Evolutionary conservation across 2,888 invertebrate species (phyloP), one percentile per base, ranked within the genome.

Genomic region (Chesias legatella): DNA sequence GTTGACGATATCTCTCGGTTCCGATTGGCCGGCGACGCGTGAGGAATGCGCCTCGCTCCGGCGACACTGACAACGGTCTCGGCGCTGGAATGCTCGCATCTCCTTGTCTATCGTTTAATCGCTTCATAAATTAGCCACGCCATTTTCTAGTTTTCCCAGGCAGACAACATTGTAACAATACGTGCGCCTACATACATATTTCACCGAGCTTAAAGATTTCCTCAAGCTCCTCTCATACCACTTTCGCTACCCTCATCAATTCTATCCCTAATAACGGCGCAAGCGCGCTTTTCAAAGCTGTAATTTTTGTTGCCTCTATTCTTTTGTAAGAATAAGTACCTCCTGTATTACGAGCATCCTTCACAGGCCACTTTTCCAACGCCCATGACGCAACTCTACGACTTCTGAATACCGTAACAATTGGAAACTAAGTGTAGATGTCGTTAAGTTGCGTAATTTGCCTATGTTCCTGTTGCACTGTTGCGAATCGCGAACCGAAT

Each of bases 21-120:
- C 82, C 84, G 74, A 80, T 70, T 80, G 80, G 77, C 57, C 67
- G 75, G 69, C 67, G 73, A 68, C 82, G 82, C 78, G 78, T 73
- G 73, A 62, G 78, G 81, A 74, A 84, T 84, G 79, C 67, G 68
- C 68, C 67, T 63, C 79, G 79, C 76, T 76, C 65, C 63, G 75
- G 57, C 74, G 79, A 79, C 78, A 74, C 67, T 75, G 79, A 82
- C 82, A 81, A 48, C 47, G 53, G 40, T 54, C 49, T 49, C 23
- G 37, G 45, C 57, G 51, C 52, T 56, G 66, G 74, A 71, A 73
- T 69, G 65, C 53, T 60, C 58, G 58, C 65, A 63, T 73, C 70
- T 67, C 56, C 51, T 53, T 51, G 58, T 53, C 51, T 53, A 43
- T 54, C 51, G 38, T 28, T 39, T 48, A 35, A 43, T 50, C 38